Evolutionary conservation across 1,140 invertebrate genomes (phyloP).

Genomic region (Drosophila seguyi): DNA sequence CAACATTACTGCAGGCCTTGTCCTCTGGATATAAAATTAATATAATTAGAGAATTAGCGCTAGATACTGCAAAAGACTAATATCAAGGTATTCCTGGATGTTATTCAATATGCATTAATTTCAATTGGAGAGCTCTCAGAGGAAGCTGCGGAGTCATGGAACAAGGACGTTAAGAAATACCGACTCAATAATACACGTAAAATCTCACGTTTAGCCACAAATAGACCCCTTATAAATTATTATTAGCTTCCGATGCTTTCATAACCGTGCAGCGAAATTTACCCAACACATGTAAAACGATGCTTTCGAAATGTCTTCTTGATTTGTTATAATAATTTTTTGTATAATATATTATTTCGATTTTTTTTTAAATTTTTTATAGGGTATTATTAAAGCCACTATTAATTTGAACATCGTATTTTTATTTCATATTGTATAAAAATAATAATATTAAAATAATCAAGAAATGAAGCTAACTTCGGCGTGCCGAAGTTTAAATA

Average conservation of each 20-base stretch:
- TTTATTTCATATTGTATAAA: no score
- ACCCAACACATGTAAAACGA: neutral
- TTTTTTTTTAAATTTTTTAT: neutral
- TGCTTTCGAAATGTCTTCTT: constrained; percentile 1
- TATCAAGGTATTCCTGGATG: constrained; percentile 25
- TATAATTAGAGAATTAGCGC: no score
- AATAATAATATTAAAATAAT: no score
- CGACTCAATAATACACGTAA: constrained; percentile 16
- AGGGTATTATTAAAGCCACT: no score
- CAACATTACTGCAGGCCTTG: no score
- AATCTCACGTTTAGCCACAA: constrained; percentile 10
- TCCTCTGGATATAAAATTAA: constrained; percentile 26
- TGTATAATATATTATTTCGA: no score
- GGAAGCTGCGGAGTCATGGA: constrained; percentile 12
- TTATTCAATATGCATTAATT: constrained; percentile 12
- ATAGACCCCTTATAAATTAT: constrained; percentile 10
- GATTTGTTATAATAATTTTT: no score
- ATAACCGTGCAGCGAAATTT: neutral
- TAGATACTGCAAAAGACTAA: no score
- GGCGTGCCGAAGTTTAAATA: no score
- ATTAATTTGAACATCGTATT: no score
- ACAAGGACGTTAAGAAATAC: neutral
- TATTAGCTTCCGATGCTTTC: neutral
- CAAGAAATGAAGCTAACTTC: no score
- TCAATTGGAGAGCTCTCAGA: constrained; percentile 24